A percentile compares a stretch with the other conserved stretches of the same genome.
phyloP scores from a whole-genome alignment of 2,888 invertebrate species.

The Cyclophora punctaria region DNA sequence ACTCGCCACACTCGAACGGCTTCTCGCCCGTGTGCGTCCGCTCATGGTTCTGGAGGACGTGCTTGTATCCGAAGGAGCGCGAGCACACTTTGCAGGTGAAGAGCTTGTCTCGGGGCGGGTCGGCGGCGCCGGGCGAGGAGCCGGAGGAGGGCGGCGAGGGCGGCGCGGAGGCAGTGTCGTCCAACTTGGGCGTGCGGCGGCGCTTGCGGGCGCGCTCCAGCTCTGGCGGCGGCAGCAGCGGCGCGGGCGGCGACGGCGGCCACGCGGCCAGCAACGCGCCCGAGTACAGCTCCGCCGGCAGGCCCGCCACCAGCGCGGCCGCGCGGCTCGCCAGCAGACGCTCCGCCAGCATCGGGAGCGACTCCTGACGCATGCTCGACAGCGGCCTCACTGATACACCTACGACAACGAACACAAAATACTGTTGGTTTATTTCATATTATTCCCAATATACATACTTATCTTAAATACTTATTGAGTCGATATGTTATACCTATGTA shows the following conservation, averaged over 20 bases:
- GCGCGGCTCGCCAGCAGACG: conserved; percentile 72
- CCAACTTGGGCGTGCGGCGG: conserved; percentile 63
- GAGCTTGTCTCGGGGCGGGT: conserved; percentile 82
- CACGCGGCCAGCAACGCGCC: conserved; percentile 76
- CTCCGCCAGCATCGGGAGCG: conserved; percentile 67
- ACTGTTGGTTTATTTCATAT: not conserved
- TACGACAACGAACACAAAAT: conserved; percentile 24
- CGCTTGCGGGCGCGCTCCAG: conserved; percentile 63
- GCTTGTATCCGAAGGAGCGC: conserved; percentile 94
- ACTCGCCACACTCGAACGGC: conserved; percentile 93
- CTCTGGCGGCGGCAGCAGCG: conserved; percentile 67
- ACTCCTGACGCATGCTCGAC: conserved; percentile 67
- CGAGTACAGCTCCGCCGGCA: conserved; percentile 78
- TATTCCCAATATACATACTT: not conserved
- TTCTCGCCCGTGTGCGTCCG: conserved; percentile 96
- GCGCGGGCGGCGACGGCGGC: conserved; percentile 73
- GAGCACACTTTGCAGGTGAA: conserved; percentile 93
- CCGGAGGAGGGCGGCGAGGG: conserved; percentile 67
- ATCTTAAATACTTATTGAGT: not conserved
- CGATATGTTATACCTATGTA: no score
- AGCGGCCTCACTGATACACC: conserved; percentile 71
- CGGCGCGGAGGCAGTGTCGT: conserved; percentile 46
- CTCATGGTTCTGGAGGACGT: conserved; percentile 95
- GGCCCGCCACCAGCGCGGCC: conserved; percentile 69
- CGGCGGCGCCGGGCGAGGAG: conserved; percentile 66